Conservation (phyloP, 2,888 invertebrate genomes). For the Athalia cordata region DNA sequence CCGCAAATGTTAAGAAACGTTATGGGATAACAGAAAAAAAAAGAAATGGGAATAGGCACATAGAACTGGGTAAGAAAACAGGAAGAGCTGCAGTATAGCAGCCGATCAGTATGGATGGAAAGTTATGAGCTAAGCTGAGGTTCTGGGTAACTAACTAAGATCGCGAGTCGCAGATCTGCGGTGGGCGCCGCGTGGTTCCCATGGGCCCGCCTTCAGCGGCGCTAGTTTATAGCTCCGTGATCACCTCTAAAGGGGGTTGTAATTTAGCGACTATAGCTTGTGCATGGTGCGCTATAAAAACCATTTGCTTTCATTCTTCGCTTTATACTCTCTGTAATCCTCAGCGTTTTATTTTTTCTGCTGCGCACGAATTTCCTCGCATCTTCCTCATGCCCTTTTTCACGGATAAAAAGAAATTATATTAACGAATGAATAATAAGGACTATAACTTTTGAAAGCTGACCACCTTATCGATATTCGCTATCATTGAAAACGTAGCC, state of each 20-base stretch:
- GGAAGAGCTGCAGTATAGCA: conserved; percentile 4
- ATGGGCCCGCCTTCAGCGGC: conserved; percentile 56
- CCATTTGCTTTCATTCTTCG: conserved; percentile 23
- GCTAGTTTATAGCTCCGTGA: conserved; percentile 62
- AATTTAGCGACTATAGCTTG: conserved; percentile 42
- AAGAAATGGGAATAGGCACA: background rate
- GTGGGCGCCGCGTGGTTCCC: conserved; percentile 34
- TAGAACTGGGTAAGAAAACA: conserved; percentile 16
- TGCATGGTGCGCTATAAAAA: conserved; percentile 25
- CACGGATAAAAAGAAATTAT: too few relatives aligned
- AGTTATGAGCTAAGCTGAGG: conserved; percentile 60
- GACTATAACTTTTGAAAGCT: conserved; percentile 11
- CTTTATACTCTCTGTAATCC: conserved; percentile 33
- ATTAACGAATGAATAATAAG: background rate
- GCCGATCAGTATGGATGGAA: conserved; percentile 49
- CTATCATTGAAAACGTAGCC: background rate
- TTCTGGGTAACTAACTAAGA: conserved; percentile 45
- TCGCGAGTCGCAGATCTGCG: conserved; percentile 41
- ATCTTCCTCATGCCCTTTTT: background rate
- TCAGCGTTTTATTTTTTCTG: conserved; percentile 33
- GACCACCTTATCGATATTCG: background rate
- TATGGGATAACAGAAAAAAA: background rate
- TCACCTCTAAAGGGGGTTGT: conserved; percentile 57
- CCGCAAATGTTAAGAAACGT: background rate
- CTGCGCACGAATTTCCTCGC: background rate